Evolutionary conservation across 2,888 invertebrate species (phyloP).

Genomic region (Drosophila falleni): DNA sequence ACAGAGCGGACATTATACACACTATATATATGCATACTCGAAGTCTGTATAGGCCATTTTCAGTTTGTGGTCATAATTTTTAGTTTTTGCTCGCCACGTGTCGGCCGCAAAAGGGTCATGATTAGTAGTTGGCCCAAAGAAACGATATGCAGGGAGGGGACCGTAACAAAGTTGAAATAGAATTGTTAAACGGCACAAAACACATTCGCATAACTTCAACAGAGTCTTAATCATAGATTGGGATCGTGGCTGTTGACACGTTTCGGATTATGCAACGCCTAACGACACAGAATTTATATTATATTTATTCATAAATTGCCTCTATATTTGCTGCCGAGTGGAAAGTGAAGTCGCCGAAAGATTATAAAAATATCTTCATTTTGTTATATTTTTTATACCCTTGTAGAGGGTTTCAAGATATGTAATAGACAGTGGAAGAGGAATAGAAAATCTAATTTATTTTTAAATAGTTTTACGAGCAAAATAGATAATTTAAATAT

Average conservation of each 20-base stretch:
- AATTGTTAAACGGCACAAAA: conserved; percentile 6
- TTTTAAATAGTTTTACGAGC: neutral
- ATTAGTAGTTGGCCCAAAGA: conserved; percentile 74
- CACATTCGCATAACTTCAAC: conserved; percentile 26
- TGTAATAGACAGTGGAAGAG: neutral
- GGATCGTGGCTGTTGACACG: conserved; percentile 18
- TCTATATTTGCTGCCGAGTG: neutral
- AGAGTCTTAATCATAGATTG: conserved; percentile 30
- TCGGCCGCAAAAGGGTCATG: conserved; percentile 74
- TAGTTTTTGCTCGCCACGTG: conserved; percentile 71
- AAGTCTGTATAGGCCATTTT: conserved; percentile 16
- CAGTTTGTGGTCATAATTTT: conserved; percentile 52
- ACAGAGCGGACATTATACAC: conserved; percentile 55
- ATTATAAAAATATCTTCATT: neutral
- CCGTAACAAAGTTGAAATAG: conserved; percentile 2
- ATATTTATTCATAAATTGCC: conserved; percentile 52
- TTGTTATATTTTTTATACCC: neutral
- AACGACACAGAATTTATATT: conserved; percentile 48
- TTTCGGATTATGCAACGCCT: conserved; percentile 44
- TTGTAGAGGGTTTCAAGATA: neutral
- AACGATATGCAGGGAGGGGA: conserved; percentile 28
- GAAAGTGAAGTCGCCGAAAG: neutral
- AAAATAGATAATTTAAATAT: too few species aligned
- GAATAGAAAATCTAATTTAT: neutral
- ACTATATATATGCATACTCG: neutral